phyloP scores from a whole-genome alignment of 2,888 invertebrate species.

The Hoplodrina blanda region DNA sequence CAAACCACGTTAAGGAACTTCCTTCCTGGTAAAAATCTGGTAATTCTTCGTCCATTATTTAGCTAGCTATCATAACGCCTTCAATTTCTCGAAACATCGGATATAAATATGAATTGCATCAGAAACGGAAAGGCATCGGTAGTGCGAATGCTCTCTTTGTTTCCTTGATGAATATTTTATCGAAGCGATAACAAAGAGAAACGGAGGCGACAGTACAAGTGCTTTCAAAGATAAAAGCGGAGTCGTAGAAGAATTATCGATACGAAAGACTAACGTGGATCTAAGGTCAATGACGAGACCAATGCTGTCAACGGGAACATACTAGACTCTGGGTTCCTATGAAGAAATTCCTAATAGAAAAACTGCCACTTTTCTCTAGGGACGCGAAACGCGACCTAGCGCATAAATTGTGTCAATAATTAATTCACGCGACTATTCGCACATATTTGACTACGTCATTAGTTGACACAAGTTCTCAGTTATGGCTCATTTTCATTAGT shows the following conservation, averaged over 20 bases:
- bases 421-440: too few relatives aligned
- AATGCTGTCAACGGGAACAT: too few relatives aligned
- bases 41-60: not conserved
- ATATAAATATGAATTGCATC: conserved; percentile 51
- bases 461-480: too few relatives aligned
- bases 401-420: too few relatives aligned
- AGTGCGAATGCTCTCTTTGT: conserved; percentile 37
- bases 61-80: not conserved
- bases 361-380: too few relatives aligned
- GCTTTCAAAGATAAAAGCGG: conserved; percentile 12
- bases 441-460: too few relatives aligned
- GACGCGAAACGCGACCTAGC: too few relatives aligned
- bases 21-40: not conserved
- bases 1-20: too few relatives aligned
- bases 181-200: conserved; percentile 41
- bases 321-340: too few relatives aligned
- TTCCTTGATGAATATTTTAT: conserved; percentile 52
- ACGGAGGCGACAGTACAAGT: conserved; percentile 6
- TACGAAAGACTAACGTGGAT: not conserved
- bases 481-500: too few relatives aligned
- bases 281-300: too few relatives aligned
- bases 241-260: not conserved
- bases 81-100: conserved; percentile 3
- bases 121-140: conserved; percentile 34
- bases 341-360: too few relatives aligned